A percentile compares a stretch with the other conserved stretches of the same genome.
These are phyloP conservation scores for Peucedramus taeniatus DNA, from an alignment of 2,113 vertebrate species.

Conservation along the genomic window DNA sequence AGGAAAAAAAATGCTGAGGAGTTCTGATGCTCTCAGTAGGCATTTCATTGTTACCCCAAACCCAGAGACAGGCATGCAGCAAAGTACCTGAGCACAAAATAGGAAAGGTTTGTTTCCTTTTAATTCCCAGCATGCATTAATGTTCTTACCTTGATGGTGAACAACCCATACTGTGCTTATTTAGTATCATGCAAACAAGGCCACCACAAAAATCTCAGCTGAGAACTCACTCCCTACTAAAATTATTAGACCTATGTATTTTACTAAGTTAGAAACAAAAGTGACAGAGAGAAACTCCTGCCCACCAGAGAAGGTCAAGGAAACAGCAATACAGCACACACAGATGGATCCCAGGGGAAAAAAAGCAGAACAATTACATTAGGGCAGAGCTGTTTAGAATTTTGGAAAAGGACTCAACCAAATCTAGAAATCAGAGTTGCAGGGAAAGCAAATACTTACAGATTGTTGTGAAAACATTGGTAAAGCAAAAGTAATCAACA, in stretches of 20 bases:
- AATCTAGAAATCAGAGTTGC: not conserved
- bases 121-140: not conserved
- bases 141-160: not conserved
- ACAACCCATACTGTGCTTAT: not conserved
- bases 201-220: not conserved
- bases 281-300: not conserved
- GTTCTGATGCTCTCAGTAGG: not conserved
- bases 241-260: not conserved
- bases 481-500: conserved; percentile 99
- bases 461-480: conserved; percentile 98
- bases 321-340: not conserved
- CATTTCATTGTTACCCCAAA: not conserved
- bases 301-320: not conserved
- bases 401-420: not conserved
- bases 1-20: not conserved
- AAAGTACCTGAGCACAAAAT: not conserved
- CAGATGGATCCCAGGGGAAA: not conserved
- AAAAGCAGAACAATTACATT: not conserved
- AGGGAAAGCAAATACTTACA: conserved; percentile 78
- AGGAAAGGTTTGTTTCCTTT: not conserved
- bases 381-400: not conserved
- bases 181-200: not conserved
- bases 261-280: not conserved
- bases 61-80: not conserved
- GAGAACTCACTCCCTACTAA: not conserved